Base-by-base conservation (phyloP, 2,797 vertebrate species). In the Sorex maritimensis region DNA sequence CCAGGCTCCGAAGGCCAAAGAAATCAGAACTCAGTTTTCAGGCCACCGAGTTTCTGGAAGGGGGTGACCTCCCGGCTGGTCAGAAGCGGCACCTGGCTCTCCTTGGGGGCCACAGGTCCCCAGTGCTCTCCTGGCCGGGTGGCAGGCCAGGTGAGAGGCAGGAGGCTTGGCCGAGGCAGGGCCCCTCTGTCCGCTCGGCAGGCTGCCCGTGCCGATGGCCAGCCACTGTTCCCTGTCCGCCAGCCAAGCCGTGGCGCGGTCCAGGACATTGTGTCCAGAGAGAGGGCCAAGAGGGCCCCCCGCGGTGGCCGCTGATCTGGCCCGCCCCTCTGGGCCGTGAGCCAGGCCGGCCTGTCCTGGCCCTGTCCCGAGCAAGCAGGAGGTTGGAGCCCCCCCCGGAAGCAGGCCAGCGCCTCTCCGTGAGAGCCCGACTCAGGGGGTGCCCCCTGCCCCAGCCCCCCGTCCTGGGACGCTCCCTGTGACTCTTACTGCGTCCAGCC, bases 261-360 rank as follows among this genome's bases (percentile, higher is more conserved):
- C 96, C 93, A 95, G 97, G 92, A 97, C 97, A 96, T 88, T 95
- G 95, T 97, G 97, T 97, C 89, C 97, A 90, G 81, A 97, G 93
- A 95, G 78, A 92, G 83, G 90, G 87, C 86, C 94, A 93, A 90
- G 86, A n/a, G 86, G 80, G 24, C 90, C 73, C 78, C 81, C 55
- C 34, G 38, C 67, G 23, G 9, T 83, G 82, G 92, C 30, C 19
- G 3, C 73, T 95, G 93, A 92, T 49, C 90, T 0, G 28, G 72
- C 67, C 97, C n/a, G 2, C 86, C 88, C 67, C 83, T 63, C 81
- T 6, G 38, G 95, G 95, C 96, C 44, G 63, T 13, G 12, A 63
- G 95, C 96, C 94, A 96, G 12, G 67, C 28, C 94, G 72, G 92
- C 96, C 71, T 93, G 30, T 86, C 61, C 87, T 2, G 11, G 79